These are phyloP conservation scores for Sphenodon punctatus DNA, from an alignment of 2,797 vertebrate species.

Conservation along the genomic window DNA sequence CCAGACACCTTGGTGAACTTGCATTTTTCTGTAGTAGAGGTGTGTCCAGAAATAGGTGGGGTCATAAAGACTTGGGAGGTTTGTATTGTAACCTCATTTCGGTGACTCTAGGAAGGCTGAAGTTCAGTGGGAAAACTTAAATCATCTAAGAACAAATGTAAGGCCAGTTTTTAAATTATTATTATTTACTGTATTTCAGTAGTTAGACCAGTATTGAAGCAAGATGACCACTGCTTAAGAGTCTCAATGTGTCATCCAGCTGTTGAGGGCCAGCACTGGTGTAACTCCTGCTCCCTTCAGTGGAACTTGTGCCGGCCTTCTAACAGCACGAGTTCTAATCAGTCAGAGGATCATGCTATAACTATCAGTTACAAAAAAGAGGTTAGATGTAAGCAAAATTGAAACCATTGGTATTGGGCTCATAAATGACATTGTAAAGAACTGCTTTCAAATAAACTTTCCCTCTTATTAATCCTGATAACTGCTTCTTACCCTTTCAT, in stretches of 20 bases:
- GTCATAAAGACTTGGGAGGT: too few relatives aligned
- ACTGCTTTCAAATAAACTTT: not conserved
- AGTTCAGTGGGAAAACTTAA: not conserved
- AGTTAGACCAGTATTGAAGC: not conserved
- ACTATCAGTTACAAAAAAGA: too few relatives aligned
- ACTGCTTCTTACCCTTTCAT: constrained; percentile 1
- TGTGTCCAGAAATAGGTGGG: too few relatives aligned
- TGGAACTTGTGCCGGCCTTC: too few relatives aligned
- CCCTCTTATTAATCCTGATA: not conserved
- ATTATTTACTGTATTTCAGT: not conserved
- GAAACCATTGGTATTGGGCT: not conserved
- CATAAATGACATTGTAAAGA: not conserved
- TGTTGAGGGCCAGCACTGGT: too few relatives aligned
- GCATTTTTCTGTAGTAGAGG: too few relatives aligned
- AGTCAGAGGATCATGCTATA: too few relatives aligned
- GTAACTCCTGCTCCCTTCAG: too few relatives aligned
- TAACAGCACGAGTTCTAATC: too few relatives aligned
- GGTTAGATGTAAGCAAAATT: not conserved
- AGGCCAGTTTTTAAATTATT: not conserved
- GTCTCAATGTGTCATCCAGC: not conserved
- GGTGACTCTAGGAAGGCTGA: not conserved
- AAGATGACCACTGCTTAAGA: not conserved
- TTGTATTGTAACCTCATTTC: not conserved
- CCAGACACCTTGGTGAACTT: too few relatives aligned
- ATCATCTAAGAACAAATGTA: not conserved